Base-by-base conservation (phyloP, 2,113 vertebrate species). In the Xiphias gladius region DNA sequence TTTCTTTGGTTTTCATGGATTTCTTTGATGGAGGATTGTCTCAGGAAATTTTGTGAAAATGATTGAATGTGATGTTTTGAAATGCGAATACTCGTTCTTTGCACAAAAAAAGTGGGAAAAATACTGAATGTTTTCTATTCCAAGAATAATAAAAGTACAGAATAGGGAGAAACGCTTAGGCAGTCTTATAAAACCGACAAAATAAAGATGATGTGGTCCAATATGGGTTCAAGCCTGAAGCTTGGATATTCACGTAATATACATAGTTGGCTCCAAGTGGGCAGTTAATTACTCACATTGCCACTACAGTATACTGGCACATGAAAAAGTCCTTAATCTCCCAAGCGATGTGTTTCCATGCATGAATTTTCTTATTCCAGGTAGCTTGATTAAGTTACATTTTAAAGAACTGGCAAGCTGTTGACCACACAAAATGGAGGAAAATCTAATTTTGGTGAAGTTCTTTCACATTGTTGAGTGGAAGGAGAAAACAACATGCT, bases 1-100 rank as follows among this genome's bases (percentile, higher is more conserved):
- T 22, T 68, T 24, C 32, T 52, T 39, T 59, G 17, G 5, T 17
- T 79, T 26, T 30, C 35, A 14, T n/a, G 20, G 41, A 64, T 80
- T 71, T 50, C 35, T 39, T 46, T 30, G 61, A 62, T 26, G 14
- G 22, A 65, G 24, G 6, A 22, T 48, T 78, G 73, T 84, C 83
- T 74, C n/a, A 6, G 39, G 48, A 64, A 65, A 84, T n/a, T 37
- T 50, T 16, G 55, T 52, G n/a, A 58, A 41, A 55, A 68, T 62
- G 65, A 76, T 20, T 68, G 39, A 76, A 9, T 8, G n/a, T 11
- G 16, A 26, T 64, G 61, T 62, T 77, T 73, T 64, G 46, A 70
- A 76, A 81, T 79, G 76, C 76, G 79, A 88, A 86, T 77, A 0
- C 4, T 22, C n/a, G 6, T 48, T 55, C 3, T 5, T 9, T 41